These are phyloP conservation scores for Felis chaus DNA, from an alignment of 2,113 vertebrate genomes.

Conservation along the genomic window DNA sequence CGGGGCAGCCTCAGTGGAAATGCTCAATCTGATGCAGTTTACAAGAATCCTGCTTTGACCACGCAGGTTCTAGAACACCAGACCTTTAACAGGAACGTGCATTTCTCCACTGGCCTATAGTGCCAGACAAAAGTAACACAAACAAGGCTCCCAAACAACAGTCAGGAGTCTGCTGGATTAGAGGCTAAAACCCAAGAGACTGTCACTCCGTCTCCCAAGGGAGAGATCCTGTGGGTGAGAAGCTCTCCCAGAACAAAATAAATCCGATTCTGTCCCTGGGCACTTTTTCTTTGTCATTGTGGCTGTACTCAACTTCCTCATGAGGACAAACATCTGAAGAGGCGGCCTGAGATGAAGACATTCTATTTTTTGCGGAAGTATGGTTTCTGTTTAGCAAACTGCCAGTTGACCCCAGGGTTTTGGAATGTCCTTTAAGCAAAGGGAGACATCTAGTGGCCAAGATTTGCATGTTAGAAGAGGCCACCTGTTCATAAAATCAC, in stretches of 20 bases:
- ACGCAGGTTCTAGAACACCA: background rate
- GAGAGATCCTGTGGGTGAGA: background rate
- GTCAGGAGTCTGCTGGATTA: background rate
- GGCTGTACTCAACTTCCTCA: background rate
- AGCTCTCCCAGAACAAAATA: background rate
- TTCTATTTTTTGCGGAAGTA: background rate
- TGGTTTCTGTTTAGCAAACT: constrained; percentile 33
- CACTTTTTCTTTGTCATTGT: background rate
- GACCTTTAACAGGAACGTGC: background rate
- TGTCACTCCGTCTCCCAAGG: background rate
- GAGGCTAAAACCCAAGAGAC: background rate
- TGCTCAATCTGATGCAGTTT: background rate
- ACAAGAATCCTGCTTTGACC: background rate
- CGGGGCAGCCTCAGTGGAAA: background rate
- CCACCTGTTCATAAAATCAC: background rate
- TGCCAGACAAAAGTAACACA: background rate
- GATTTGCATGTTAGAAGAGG: background rate
- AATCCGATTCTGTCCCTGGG: background rate
- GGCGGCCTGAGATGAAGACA: constrained; percentile 28
- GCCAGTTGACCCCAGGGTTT: background rate
- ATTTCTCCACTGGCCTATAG: background rate
- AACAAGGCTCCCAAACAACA: background rate
- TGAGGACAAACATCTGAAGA: constrained; percentile 40
- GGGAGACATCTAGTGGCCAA: constrained; percentile 72
- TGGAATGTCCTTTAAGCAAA: constrained; percentile 22